phyloP scores from a whole-genome alignment of 1,140 invertebrate genomes.

The Trichonephila clavipes region DNA sequence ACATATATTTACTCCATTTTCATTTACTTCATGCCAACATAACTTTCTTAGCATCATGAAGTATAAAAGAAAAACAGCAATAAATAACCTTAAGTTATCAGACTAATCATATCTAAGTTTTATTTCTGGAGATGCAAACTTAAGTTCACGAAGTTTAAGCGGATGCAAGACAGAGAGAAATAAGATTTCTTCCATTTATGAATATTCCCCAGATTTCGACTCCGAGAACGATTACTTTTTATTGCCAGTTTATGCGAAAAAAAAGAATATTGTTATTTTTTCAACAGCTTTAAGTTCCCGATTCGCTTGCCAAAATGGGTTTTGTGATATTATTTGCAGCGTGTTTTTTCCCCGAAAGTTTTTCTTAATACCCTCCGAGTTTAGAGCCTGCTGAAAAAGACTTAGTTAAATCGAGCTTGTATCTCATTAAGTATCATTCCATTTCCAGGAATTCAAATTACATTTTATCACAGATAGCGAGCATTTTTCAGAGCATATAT shows the following conservation, averaged over 20 bases:
- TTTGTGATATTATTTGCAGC: background rate
- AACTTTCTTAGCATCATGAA: background rate
- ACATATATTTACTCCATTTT: too few relatives aligned
- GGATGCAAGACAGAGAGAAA: background rate
- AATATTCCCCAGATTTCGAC: slow-evolving; percentile 13
- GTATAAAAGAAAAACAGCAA: background rate
- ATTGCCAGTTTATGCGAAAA: slow-evolving; percentile 7
- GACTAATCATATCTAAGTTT: slow-evolving; percentile 6
- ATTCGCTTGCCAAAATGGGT: slow-evolving; percentile 29
- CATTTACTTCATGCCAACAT: too few relatives aligned
- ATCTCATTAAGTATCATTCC: slow-evolving; percentile 55
- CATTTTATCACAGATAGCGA: slow-evolving; percentile 50
- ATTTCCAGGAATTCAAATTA: slow-evolving; percentile 59
- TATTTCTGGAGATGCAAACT: background rate
- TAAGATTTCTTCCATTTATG: slow-evolving; percentile 33
- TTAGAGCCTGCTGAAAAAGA: background rate
- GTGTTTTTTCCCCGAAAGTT: background rate
- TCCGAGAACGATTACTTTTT: background rate
- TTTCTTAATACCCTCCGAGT: background rate
- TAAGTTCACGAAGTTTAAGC: slow-evolving; percentile 1
- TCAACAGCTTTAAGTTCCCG: slow-evolving; percentile 27
- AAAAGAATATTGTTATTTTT: slow-evolving; percentile 48
- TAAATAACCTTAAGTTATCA: slow-evolving; percentile 13
- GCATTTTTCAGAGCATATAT: background rate
- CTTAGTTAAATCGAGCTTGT: slow-evolving; percentile 55